Evolutionary conservation across 2,888 invertebrate species (phyloP), one percentile per base, ranked within the genome.

Genomic region (Catocala fraxini): DNA sequence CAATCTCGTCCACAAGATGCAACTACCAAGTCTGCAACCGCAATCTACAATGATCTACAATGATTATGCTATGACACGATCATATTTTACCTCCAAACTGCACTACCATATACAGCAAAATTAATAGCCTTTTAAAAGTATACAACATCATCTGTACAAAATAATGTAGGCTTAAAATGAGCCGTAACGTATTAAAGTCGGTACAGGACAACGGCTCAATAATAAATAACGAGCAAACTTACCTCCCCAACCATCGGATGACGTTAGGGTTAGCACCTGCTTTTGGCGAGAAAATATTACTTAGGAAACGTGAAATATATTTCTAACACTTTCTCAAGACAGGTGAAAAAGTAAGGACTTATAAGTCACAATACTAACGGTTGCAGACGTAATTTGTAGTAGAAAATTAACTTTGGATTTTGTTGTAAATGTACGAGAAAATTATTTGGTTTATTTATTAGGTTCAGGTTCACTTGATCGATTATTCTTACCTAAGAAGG

Each of bases 191-290:
- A 71, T 76, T 75, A 75, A 76, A 74, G 70, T 68, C 60, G 71
- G 68, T 66, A 78, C 74, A 73, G 77, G 73, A 75, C 71, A 80
- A 69, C 69, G 70, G 70, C 80, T 84, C 83, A 83, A 84, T 85
- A 84, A 84, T 84, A 82, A 82, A 82, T 83, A 79, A 84, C 82
- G 76, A 70, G 69, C 73, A 48, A 81, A 83, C 80, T 83, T 84
- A 68, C 73, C 73, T 77, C 76, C 75, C 70, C 66, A 75, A 76
- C 70, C 78, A 69, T 75, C 68, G 63, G 65, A 65, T 59, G 34
- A 67, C 62, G 60, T 68, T 75, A 80, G 73, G 79, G 81, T 46
- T 80, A 73, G 15, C 72, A 72, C 70, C 72, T 76, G 70, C 49
- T 57, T 51, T 57, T 59, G 57, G 59, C 54, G 59, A 57, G 51